These are phyloP conservation scores for Tethya wilhelma DNA, from an alignment of 37 sponge, comb jelly and placozoan genomes.

Conservation along the genomic window DNA sequence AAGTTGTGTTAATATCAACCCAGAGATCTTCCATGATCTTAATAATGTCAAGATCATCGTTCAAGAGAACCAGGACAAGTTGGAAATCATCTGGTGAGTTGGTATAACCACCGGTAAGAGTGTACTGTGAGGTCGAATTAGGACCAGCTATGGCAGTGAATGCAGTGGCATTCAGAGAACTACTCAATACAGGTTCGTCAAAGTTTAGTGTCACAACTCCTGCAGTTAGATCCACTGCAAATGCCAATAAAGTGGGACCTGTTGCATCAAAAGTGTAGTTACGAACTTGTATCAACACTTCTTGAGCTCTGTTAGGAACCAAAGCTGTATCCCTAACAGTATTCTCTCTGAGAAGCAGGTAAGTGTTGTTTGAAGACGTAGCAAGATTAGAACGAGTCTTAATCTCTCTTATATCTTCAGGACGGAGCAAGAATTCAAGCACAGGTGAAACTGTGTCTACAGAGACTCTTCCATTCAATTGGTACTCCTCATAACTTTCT, in stretches of 20 bases:
- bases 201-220: slow-evolving; percentile 72
- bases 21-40: slow-evolving; percentile 80
- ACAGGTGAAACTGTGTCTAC: slow-evolving; percentile 39
- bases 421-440: slow-evolving; percentile 57
- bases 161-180: slow-evolving; percentile 66
- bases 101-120: slow-evolving; percentile 75
- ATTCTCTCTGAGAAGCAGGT: slow-evolving; percentile 46
- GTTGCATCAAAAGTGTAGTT: slow-evolving; percentile 73
- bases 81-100: slow-evolving; percentile 68
- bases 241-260: slow-evolving; percentile 60
- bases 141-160: slow-evolving; percentile 72
- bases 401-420: slow-evolving; percentile 68
- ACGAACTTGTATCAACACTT: slow-evolving; percentile 40
- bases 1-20: slow-evolving; percentile 65
- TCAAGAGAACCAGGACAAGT: slow-evolving; percentile 48
- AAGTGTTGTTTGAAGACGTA: slow-evolving; percentile 77
- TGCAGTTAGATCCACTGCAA: slow-evolving; percentile 70
- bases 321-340: slow-evolving; percentile 73
- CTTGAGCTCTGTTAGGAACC: slow-evolving; percentile 51
- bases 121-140: slow-evolving; percentile 59
- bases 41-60: slow-evolving; percentile 77
- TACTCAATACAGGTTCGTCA: slow-evolving; percentile 80
- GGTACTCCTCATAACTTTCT: slow-evolving; percentile 43
- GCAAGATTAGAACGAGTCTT: slow-evolving; percentile 75
- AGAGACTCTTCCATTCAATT: slow-evolving; percentile 11